Evolutionary conservation across 2,797 vertebrate species (phyloP), one percentile per base, ranked within the genome.

Genomic region (Xyrichtys novacula): DNA sequence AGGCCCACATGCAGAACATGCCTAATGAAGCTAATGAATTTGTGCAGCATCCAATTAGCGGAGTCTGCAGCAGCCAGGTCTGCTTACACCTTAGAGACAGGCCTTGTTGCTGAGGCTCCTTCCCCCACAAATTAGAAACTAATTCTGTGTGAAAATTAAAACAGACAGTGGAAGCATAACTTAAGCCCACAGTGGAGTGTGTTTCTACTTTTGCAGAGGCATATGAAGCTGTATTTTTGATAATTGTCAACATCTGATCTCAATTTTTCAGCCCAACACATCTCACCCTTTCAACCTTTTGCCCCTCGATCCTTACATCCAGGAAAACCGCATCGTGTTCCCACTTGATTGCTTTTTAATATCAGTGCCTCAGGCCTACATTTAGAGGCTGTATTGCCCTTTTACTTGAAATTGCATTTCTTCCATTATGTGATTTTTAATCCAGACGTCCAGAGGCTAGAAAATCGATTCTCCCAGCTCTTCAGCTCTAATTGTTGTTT

Each of bases 321-420:
- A 47, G 62, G 47, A 47, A 90, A 89, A 83, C 73, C 26, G 60
- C 65, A 74, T 83, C 89, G 76, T 90, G 74, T 85, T 88, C 92
- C 75, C 83, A 75, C 63, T 83, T 90, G 88, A 94, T 93, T 91
- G 89, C 85, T 89, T 94, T 94, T 93, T 94, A 92, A 93, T 92
- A 92, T 87, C 89, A 80, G 48, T 47, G 88, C 90, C 90, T 78
- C 32, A 56, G 91, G 90, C 83, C 28, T 65, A 78, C 84, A 83
- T 91, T 91, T 90, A 93, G 84, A 74, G 75, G 86, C 86, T 74
- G 76, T 58, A 78, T 88, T 94, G 91, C 88, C 89, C 90, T 94
- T 94, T 92, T 83, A 81, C 76, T 80, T 83, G 79, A 87, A 94
- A 94, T 94, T 88, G 86, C 92, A 93, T 93, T 92, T 89, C 75